Conservation (phyloP, 2,113 vertebrate species). For the Tonatia bakeri region DNA sequence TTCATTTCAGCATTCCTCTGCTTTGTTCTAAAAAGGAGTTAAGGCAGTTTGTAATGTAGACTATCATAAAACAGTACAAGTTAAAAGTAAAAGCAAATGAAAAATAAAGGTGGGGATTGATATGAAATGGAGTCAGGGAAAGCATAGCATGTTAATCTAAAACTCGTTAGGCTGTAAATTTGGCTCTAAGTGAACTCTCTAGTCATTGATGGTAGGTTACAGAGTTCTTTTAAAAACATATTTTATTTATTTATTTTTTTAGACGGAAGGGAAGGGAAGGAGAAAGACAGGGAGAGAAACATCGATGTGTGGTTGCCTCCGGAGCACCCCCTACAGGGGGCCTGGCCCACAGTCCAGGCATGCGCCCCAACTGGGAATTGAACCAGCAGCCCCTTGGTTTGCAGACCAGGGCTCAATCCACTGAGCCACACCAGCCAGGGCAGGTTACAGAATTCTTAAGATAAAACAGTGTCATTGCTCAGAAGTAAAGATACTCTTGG, state of each 20-base stretch:
- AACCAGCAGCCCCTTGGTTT: no score
- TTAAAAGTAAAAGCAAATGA: background rate
- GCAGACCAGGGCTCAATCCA: no score
- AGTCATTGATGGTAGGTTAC: background rate
- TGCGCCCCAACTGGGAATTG: no score
- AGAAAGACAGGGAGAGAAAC: no score
- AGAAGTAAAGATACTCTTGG: background rate
- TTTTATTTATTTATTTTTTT: no score
- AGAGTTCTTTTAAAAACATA: background rate
- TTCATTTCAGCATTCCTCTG: background rate
- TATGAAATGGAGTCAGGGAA: background rate
- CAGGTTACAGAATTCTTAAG: background rate
- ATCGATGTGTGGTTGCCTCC: no score
- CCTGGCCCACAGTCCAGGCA: no score
- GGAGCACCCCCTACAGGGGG: no score
- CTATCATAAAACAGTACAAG: background rate
- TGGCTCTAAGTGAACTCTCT: background rate
- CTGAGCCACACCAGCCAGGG: no score
- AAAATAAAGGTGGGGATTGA: background rate
- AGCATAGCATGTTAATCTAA: background rate
- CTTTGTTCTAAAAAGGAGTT: slow-evolving; percentile 22
- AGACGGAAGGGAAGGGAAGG: no score
- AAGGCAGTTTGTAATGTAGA: background rate
- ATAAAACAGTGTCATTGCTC: background rate
- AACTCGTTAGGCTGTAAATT: background rate